These are phyloP conservation scores for Mechanitis messenoides DNA, from an alignment of 2,888 invertebrate species.

Conservation along the genomic window DNA sequence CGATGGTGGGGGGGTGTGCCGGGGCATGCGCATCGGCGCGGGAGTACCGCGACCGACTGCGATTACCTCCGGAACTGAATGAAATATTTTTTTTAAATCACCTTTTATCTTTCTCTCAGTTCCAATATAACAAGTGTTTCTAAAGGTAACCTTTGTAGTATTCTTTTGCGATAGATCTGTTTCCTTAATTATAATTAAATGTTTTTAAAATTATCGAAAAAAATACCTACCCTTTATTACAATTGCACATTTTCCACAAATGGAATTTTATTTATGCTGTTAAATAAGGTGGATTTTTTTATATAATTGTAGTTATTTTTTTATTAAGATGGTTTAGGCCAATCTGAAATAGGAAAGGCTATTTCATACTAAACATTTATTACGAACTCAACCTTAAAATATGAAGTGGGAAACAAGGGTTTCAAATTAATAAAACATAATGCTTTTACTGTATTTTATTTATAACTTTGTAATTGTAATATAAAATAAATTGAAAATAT, in stretches of 20 bases:
- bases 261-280: not conserved
- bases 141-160: no score
- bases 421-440: slow-evolving; percentile 28
- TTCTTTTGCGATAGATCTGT: no score
- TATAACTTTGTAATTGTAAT: slow-evolving; percentile 44
- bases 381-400: not conserved
- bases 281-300: not conserved
- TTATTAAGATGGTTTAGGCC: not conserved
- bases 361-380: not conserved
- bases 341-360: slow-evolving; percentile 4
- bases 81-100: not conserved
- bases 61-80: slow-evolving; percentile 16
- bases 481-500: slow-evolving; percentile 45
- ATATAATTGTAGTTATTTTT: not conserved
- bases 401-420: slow-evolving; percentile 3
- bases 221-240: slow-evolving; percentile 8
- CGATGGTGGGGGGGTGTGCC: slow-evolving; percentile 42
- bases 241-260: slow-evolving; percentile 11
- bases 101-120: no score
- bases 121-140: no score
- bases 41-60: slow-evolving; percentile 44
- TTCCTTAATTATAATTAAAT: no score
- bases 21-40: slow-evolving; percentile 51
- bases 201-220: not conserved
- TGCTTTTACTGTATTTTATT: slow-evolving; percentile 41